Conservation (phyloP, 2,888 invertebrate species). For the Petrophora chlorosata region DNA sequence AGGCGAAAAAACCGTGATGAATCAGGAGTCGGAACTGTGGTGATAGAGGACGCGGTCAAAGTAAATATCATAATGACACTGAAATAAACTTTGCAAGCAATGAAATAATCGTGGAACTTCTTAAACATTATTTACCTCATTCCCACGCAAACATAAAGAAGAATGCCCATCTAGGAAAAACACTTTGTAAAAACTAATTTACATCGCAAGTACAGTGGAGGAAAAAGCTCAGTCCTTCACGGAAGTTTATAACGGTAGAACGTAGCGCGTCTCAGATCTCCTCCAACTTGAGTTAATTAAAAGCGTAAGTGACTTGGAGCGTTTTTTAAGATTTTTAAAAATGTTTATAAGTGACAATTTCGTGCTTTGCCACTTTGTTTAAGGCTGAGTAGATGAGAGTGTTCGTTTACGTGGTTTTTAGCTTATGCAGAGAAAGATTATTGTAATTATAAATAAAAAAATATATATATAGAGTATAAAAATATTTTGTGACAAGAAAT, state of each 20-base stretch:
- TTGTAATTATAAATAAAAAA: not conserved
- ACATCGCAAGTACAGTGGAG: slow-evolving; percentile 11
- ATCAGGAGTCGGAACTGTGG: no score
- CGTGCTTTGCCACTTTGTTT: slow-evolving; percentile 2
- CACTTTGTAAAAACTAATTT: slow-evolving; percentile 15
- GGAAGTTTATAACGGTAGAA: slow-evolving; percentile 51
- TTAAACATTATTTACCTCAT: not conserved
- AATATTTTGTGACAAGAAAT: no score
- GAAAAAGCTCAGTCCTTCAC: slow-evolving; percentile 47
- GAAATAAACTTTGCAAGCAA: no score
- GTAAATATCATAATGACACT: no score
- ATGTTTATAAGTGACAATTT: slow-evolving; percentile 8
- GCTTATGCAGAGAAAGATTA: not conserved
- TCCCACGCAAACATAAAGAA: no score
- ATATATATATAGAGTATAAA: no score
- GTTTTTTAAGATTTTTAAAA: slow-evolving; percentile 15
- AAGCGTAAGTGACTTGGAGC: slow-evolving; percentile 40
- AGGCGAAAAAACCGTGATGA: no score
- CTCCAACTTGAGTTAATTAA: slow-evolving; percentile 55
- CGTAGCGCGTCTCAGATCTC: slow-evolving; percentile 30
- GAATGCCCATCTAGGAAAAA: not conserved
- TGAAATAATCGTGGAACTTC: no score
- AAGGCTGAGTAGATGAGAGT: not conserved
- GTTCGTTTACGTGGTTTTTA: not conserved
- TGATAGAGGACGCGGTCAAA: no score